Base-by-base conservation (phyloP, 2,888 invertebrate genomes). In the Aricia artaxerxes region DNA sequence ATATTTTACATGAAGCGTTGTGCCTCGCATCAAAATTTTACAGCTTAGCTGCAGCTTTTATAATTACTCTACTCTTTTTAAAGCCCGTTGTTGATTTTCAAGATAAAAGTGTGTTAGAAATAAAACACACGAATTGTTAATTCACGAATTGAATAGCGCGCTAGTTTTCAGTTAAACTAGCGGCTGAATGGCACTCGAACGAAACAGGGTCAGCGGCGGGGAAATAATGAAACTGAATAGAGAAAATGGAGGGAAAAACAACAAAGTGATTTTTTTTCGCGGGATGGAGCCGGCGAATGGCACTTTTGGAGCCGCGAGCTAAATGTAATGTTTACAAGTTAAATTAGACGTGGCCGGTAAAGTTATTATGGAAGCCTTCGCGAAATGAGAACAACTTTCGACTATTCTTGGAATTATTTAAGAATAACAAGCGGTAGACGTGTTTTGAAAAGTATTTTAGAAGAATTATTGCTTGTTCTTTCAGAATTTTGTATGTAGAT, bases 251-350 rank as follows among this genome's bases (percentile, higher is more conserved):
- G 64, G 69, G 13, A 88, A 89, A 90, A 90, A 75, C 69, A 79
- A 79, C 79, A 79, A 75, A 79, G 75, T 79, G 75, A 49, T n/a
- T 16, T 44, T 78, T 75, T 78, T 75, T 5, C 64, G 79, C 64
- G 61, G 75, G 38, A 61, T 5, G 75, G 61, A 75, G 44, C 44
- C 44, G 73, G 73, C 75, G 75, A 60, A 73, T 57, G 73, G 78
- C 78, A 73, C 78, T 73, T 78, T 78, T 38, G 73, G 73, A 89
- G 57, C 53, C 78, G 73, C 53, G 73, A 40, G 72, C 38, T 78
- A 92, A 92, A 92, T 90, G 90, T 92, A 91, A 92, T 91, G 92
- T 91, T 92, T 91, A 92, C 92, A 91, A 92, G 92, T 92, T 92
- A 92, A 92, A 92, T 92, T 91, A 91, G 91, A 90, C 88, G 90